Percentiles rank a stretch among this genome's conserved stretches.
Conservation (phyloP, 92 coral and sea anemone species). For the Phymanthus crucifer region DNA sequence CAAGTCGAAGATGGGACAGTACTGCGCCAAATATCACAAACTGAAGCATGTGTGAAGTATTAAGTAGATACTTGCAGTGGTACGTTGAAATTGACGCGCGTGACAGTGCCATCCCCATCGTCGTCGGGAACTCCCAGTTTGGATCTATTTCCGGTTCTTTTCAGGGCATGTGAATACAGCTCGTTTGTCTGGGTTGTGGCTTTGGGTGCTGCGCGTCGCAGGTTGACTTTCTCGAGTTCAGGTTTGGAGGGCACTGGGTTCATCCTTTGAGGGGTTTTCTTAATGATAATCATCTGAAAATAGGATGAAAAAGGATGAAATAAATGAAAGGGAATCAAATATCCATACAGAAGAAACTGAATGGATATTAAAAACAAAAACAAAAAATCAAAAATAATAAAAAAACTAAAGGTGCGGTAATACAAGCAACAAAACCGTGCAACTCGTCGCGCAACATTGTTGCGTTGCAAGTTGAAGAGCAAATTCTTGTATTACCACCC, state of each 20-base stretch:
- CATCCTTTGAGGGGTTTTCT: not conserved
- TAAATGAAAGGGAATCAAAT: not conserved
- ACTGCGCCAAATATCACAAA: no score
- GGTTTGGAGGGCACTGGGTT: not conserved
- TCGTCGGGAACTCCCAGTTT: constrained; percentile 62
- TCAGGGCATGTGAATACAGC: constrained; percentile 68
- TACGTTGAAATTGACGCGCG: constrained; percentile 61
- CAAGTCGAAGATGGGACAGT: no score
- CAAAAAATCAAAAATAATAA: not conserved
- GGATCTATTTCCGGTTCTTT: constrained; percentile 74
- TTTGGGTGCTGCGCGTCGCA: not conserved
- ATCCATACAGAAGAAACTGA: not conserved
- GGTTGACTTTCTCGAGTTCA: constrained; percentile 6
- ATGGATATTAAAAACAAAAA: not conserved
- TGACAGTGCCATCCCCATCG: constrained; percentile 58
- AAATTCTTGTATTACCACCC: no score
- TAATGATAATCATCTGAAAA: not conserved
- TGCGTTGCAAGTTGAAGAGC: no score
- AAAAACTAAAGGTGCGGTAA: no score
- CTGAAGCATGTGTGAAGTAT: not conserved
- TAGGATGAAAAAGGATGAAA: not conserved
- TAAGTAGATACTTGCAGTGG: constrained; percentile 30
- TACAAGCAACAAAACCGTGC: no score
- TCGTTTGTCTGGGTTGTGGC: not conserved
- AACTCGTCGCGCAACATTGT: no score